These are phyloP conservation scores for Drosophila koepferae DNA, from an alignment of 2,888 invertebrate species.

Conservation along the genomic window DNA sequence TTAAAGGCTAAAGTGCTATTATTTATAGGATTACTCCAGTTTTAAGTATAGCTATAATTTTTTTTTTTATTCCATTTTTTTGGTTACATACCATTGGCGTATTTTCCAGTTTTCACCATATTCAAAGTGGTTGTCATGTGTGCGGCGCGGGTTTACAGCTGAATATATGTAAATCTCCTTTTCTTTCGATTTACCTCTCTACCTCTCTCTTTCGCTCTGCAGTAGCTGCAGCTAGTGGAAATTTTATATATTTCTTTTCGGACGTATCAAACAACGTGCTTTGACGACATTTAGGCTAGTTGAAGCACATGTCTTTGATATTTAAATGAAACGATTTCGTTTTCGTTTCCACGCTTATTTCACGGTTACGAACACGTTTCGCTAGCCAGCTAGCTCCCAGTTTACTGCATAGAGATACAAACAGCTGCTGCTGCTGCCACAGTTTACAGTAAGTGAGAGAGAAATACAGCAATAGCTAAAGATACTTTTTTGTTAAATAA, in stretches of 20 bases:
- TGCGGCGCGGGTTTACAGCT: conserved; percentile 59
- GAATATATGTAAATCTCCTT: conserved; percentile 1
- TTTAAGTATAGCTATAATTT: background rate
- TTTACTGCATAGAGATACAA: conserved; percentile 15
- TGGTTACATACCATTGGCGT: conserved; percentile 79
- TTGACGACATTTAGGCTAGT: conserved; percentile 58
- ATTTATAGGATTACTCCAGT: background rate
- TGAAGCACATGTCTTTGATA: conserved; percentile 54
- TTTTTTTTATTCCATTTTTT: background rate
- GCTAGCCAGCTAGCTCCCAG: background rate
- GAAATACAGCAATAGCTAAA: conserved; percentile 21
- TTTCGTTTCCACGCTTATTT: conserved; percentile 27
- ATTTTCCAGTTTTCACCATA: conserved; percentile 83
- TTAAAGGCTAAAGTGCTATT: background rate
- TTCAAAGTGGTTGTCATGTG: conserved; percentile 75
- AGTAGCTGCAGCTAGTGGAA: conserved; percentile 32
- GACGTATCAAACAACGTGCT: conserved; percentile 67
- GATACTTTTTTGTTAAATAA: conserved; percentile 15
- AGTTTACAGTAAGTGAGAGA: conserved; percentile 10
- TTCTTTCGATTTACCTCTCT: background rate
- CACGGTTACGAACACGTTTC: conserved; percentile 36
- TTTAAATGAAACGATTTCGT: conserved; percentile 20
- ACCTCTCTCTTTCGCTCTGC: background rate
- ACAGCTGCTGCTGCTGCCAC: conserved; percentile 10
- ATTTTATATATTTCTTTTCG: conserved; percentile 21